A percentile compares a stretch with the other conserved stretches of the same genome.
phyloP scores from a whole-genome alignment of 2,113 vertebrate genomes.

The Tylochromis polylepis region DNA sequence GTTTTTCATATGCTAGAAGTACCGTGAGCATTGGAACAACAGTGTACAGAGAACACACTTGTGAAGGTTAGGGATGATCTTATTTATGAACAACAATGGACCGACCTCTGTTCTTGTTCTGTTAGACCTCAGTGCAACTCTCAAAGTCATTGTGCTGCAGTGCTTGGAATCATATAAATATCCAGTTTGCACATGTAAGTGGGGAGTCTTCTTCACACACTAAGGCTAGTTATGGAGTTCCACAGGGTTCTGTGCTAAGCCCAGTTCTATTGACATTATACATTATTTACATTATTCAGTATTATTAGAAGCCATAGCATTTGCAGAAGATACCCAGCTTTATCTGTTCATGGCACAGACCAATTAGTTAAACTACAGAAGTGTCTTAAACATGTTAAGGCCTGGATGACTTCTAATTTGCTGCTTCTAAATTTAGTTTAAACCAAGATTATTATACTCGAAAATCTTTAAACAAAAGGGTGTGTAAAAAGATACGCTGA shows the following conservation, averaged over 20 bases:
- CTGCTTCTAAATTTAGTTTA: neutral
- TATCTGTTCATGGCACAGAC: neutral
- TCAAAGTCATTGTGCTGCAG: neutral
- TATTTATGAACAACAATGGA: neutral
- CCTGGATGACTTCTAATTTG: neutral
- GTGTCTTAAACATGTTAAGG: neutral
- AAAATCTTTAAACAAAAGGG: neutral
- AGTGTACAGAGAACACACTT: neutral
- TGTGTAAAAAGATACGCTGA: neutral
- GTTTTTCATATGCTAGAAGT: neutral
- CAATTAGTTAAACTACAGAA: neutral
- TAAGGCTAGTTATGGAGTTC: neutral
- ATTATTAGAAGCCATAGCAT: neutral
- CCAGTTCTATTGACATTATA: neutral
- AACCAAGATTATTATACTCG: neutral
- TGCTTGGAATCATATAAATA: neutral
- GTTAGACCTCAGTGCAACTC: neutral
- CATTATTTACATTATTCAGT: neutral
- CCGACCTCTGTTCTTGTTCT: neutral
- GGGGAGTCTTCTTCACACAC: neutral
- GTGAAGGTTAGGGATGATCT: neutral
- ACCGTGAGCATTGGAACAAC: neutral
- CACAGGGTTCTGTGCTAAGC: neutral
- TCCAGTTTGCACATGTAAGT: neutral
- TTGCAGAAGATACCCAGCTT: neutral